phyloP scores from a whole-genome alignment of 2,888 invertebrate species.

The Bhutanitis thaidina region DNA sequence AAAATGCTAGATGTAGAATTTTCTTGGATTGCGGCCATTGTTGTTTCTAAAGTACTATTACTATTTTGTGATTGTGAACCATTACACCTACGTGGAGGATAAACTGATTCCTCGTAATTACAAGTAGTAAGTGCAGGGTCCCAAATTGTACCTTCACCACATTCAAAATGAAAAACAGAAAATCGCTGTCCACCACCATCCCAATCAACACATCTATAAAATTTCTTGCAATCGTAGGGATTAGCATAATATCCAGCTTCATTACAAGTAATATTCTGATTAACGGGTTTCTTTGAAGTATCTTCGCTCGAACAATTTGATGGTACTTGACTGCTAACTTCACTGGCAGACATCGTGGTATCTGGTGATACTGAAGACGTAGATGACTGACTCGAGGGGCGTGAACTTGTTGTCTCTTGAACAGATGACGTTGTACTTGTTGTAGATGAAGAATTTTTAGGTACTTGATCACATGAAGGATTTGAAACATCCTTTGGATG shows the following conservation, averaged over 20 bases:
- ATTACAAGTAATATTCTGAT: slow-evolving; percentile 62
- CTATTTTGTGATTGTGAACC: slow-evolving; percentile 46
- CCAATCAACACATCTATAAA: slow-evolving; percentile 83
- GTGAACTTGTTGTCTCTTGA: slow-evolving; percentile 12
- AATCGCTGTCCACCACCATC: slow-evolving; percentile 75
- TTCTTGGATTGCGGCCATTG: slow-evolving; percentile 17
- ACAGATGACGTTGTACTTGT: slow-evolving; percentile 27
- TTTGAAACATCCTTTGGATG: slow-evolving; percentile 63
- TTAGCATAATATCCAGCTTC: slow-evolving; percentile 81
- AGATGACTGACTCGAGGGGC: slow-evolving; percentile 21
- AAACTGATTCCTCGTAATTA: slow-evolving; percentile 83
- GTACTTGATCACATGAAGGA: slow-evolving; percentile 46
- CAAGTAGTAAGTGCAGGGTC: slow-evolving; percentile 84
- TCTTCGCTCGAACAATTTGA: slow-evolving; percentile 43
- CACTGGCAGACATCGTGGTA: slow-evolving; percentile 33
- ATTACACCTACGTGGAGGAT: slow-evolving; percentile 75
- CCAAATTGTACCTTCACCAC: slow-evolving; percentile 86
- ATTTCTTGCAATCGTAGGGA: slow-evolving; percentile 82
- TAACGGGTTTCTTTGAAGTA: slow-evolving; percentile 44
- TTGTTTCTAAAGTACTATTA: slow-evolving; percentile 30
- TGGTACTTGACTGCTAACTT: slow-evolving; percentile 34
- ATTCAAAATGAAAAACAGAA: slow-evolving; percentile 83
- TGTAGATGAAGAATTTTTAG: slow-evolving; percentile 24
- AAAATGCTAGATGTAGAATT: slow-evolving; percentile 22
- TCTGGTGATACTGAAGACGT: slow-evolving; percentile 21